Base-by-base conservation (phyloP, 2,797 vertebrate genomes). In the Sebastes aleutianus region DNA sequence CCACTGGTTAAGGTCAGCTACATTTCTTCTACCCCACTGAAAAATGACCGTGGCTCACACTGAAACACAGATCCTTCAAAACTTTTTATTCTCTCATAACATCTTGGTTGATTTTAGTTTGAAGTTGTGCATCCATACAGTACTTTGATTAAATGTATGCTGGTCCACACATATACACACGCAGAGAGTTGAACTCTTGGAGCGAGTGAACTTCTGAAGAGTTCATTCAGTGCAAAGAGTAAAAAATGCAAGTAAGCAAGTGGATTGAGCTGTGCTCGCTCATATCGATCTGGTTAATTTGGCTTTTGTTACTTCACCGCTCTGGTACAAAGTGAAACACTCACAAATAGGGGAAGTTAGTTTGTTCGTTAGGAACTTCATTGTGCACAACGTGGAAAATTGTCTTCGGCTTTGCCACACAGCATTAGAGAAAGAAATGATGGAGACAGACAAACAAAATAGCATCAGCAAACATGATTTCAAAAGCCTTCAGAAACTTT, bases 21-120 rank as follows among this genome's bases (percentile, higher is more conserved):
- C 65, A 80, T 77, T 36, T 78, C 74, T 85, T 80, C 63, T 64
- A 12, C 57, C 39, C 39, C 36, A 70, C 59, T 80, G 74, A 66
- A 78, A 53, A 78, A 74, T 69, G 53, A 20, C 67, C 7, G 4
- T 16, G 31, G n/a, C 57, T 69, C 32, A 29, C 6, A 22, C 24
- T 61, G 36, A 75, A 81, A 82, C 27, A 65, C 72, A 59, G 3
- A 75, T 53, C 43, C 13, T 13, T 78, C 18, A 56, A 57, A 82
- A 70, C 50, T 14, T 47, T 18, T 20, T 20, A 54, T 10, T 34
- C 4, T 58, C 8, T 53, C 58, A 13, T 39, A 39, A 13, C 36
- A 39, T 75, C 18, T 18, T 3, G 9, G 53, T 47, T 22, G 6
- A 50, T 62, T 62, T 27, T 34, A 5, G 53, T 64, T 65, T 79